These are phyloP conservation scores for Dorcus hopei DNA, from an alignment of 2,888 invertebrate genomes.

Conservation along the genomic window DNA sequence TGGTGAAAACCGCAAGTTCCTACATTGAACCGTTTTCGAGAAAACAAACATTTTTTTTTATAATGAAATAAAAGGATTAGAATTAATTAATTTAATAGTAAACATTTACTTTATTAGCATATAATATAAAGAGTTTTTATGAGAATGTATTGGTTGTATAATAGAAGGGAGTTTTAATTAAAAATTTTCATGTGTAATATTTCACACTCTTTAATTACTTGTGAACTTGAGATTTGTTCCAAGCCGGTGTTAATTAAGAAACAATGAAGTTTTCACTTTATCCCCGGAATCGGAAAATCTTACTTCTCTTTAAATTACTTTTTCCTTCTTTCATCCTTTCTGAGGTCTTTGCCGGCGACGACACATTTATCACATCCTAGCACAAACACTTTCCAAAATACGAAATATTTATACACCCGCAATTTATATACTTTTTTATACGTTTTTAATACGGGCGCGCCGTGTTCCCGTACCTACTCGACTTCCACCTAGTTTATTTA, in stretches of 20 bases:
- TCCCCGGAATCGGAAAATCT: not conserved
- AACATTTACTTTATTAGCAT: too few relatives aligned
- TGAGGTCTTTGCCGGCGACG: not conserved
- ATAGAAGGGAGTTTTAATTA: too few relatives aligned
- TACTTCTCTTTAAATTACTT: not conserved
- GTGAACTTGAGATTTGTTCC: not conserved
- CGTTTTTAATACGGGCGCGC: not conserved
- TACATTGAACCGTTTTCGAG: too few relatives aligned
- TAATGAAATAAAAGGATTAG: too few relatives aligned
- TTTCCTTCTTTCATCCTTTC: not conserved
- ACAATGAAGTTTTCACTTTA: slow-evolving; percentile 2
- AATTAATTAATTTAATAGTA: too few relatives aligned
- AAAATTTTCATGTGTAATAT: too few relatives aligned
- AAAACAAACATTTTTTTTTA: too few relatives aligned
- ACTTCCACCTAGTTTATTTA: too few relatives aligned
- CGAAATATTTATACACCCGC: not conserved
- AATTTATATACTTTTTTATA: not conserved
- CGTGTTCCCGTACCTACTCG: too few relatives aligned
- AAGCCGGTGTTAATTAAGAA: not conserved
- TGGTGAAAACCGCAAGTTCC: too few relatives aligned
- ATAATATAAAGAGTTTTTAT: too few relatives aligned
- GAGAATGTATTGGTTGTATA: too few relatives aligned
- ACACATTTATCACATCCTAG: not conserved
- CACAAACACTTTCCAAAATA: not conserved
- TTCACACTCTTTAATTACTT: slow-evolving; percentile 8